These are phyloP conservation scores for Esox niger DNA, from an alignment of 2,113 vertebrate species.

Conservation along the genomic window DNA sequence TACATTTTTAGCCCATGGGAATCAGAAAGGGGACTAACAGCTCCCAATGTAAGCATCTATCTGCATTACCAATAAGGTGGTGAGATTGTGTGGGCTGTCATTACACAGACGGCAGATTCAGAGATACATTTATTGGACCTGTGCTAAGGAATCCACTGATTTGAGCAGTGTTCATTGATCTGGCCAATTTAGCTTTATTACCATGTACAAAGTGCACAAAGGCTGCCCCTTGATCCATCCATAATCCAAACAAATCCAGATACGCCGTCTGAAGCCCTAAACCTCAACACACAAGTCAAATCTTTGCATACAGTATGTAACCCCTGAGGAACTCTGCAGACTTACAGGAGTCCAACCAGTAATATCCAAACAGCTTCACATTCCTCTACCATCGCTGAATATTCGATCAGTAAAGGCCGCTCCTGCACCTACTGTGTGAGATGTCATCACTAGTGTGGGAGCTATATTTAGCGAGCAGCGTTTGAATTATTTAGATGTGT, in stretches of 20 bases:
- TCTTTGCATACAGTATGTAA: slow-evolving; percentile 27
- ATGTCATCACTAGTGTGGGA: slow-evolving; percentile 30
- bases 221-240: slow-evolving; percentile 11
- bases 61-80: too few relatives aligned
- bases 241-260: slow-evolving; percentile 33
- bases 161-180: not conserved
- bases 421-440: slow-evolving; percentile 3
- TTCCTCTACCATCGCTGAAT: slow-evolving; percentile 20
- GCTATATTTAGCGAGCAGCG: slow-evolving; percentile 46
- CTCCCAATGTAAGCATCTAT: too few relatives aligned
- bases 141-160: too few relatives aligned
- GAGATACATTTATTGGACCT: too few relatives aligned
- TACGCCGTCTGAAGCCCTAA: slow-evolving; percentile 10
- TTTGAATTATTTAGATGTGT: slow-evolving; percentile 56
- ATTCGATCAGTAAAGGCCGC: slow-evolving; percentile 35
- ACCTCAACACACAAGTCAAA: slow-evolving; percentile 14
- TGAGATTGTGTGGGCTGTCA: too few relatives aligned
- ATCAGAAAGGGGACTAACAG: slow-evolving; percentile 2
- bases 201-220: slow-evolving; percentile 3
- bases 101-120: too few relatives aligned
- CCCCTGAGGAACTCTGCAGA: slow-evolving; percentile 4
- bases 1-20: slow-evolving; percentile 6
- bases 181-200: not conserved
- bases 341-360: not conserved
- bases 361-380: slow-evolving; percentile 2